Percentiles rank a stretch among this genome's conserved stretches.
phyloP scores from a whole-genome alignment of 1,140 invertebrate genomes.

The Drosophila guanche region DNA sequence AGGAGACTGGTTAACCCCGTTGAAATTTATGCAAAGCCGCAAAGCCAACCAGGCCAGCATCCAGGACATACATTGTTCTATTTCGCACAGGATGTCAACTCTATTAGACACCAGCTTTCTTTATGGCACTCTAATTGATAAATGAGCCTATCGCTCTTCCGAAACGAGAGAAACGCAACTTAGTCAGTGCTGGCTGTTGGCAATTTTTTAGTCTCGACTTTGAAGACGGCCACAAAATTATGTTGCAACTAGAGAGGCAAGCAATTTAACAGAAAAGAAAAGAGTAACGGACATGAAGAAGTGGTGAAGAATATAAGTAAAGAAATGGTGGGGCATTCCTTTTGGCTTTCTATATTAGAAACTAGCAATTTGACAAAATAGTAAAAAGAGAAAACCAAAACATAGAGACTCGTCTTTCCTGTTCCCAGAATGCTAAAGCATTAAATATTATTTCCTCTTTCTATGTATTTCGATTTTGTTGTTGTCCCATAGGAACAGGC shows the following conservation, averaged over 20 bases:
- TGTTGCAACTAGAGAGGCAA: constrained; percentile 6
- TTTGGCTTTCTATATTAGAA: too few species aligned
- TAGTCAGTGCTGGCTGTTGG: constrained; percentile 63
- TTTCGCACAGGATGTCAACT: constrained; percentile 59
- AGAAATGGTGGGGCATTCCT: too few species aligned
- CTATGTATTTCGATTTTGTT: too few species aligned
- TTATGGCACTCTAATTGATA: constrained; percentile 73
- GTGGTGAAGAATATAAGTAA: too few species aligned
- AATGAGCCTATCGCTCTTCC: constrained; percentile 46
- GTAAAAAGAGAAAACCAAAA: too few species aligned
- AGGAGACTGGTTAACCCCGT: constrained; percentile 24
- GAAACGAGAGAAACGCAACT: constrained; percentile 23
- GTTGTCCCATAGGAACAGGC: too few species aligned
- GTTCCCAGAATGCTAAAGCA: too few species aligned
- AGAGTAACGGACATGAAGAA: too few species aligned
- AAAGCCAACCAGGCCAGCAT: constrained; percentile 29
- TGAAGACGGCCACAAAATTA: constrained; percentile 6
- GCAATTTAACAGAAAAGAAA: too few species aligned
- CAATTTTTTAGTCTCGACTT: constrained; percentile 54
- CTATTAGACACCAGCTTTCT: constrained; percentile 62
- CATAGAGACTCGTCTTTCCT: too few species aligned
- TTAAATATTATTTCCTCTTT: too few species aligned
- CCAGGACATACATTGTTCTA: constrained; percentile 3
- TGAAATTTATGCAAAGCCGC: constrained; percentile 69
- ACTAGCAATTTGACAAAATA: too few species aligned